These are phyloP conservation scores for Mustela erminea DNA, from an alignment of 2,797 vertebrate species.

Conservation along the genomic window DNA sequence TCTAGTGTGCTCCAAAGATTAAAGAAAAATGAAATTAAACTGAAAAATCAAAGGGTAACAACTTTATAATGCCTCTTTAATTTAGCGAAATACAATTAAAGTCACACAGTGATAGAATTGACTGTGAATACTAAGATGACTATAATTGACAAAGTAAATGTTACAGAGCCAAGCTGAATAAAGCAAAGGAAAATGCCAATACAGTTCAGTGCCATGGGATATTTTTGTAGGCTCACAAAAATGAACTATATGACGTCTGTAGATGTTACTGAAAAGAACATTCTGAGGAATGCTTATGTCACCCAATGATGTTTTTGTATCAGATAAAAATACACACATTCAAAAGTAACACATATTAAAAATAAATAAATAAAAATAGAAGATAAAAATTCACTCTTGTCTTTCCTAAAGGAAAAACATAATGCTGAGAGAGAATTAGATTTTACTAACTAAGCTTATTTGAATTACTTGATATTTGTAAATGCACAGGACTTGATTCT, in stretches of 20 bases:
- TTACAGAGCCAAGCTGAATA: constrained; percentile 78
- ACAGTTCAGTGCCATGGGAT: constrained; percentile 69
- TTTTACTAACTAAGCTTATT: neutral
- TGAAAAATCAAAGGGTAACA: constrained; percentile 90
- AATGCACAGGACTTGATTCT: neutral
- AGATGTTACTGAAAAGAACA: constrained; percentile 59
- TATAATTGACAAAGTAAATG: constrained; percentile 87
- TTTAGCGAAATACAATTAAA: constrained; percentile 90
- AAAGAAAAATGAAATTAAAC: constrained; percentile 91
- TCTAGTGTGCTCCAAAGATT: constrained; percentile 86
- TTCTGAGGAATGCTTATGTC: constrained; percentile 69
- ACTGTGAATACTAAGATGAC: constrained; percentile 87
- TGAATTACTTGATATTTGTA: constrained; percentile 1
- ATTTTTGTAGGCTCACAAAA: constrained; percentile 56
- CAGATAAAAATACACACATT: constrained; percentile 54
- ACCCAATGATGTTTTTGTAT: constrained; percentile 64
- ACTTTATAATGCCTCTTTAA: constrained; percentile 91
- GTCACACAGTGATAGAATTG: constrained; percentile 86
- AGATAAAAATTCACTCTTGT: constrained; percentile 45
- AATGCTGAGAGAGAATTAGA: neutral
- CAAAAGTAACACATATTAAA: constrained; percentile 36
- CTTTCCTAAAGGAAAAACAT: constrained; percentile 67
- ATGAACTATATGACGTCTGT: constrained; percentile 48
- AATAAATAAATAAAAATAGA: neutral
- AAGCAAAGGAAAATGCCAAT: constrained; percentile 84